phyloP scores from a whole-genome alignment of 2,113 vertebrate species.

The Tichodroma muraria region DNA sequence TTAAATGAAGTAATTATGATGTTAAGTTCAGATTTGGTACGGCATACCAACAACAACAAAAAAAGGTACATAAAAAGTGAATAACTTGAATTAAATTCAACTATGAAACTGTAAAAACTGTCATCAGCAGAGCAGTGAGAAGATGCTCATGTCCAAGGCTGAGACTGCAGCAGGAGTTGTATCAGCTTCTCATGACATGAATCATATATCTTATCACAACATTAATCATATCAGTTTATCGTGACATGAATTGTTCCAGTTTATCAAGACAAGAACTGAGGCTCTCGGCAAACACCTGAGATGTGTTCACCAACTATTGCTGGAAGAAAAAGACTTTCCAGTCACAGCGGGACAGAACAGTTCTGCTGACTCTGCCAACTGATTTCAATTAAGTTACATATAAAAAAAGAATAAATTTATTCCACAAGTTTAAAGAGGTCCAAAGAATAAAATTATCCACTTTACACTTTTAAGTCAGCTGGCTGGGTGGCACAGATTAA shows the following conservation, averaged over 20 bases:
- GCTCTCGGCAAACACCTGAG: rapidly evolving
- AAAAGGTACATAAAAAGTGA: rapidly evolving
- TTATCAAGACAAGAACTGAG: background rate
- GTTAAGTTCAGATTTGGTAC: background rate
- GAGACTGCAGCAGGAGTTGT: background rate
- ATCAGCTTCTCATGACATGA: background rate
- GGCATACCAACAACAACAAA: background rate
- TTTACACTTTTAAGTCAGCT: background rate
- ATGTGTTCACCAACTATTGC: background rate
- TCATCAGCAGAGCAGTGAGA: background rate
- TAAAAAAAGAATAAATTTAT: background rate
- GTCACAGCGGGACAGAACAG: background rate
- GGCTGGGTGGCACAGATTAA: background rate
- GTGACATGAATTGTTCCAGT: background rate
- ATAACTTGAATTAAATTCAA: background rate
- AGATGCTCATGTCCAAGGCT: background rate
- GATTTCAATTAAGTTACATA: background rate
- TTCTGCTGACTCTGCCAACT: background rate
- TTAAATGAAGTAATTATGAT: background rate
- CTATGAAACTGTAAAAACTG: background rate
- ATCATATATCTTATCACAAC: background rate
- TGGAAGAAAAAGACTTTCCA: background rate
- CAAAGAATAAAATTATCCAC: background rate
- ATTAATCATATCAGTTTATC: background rate
- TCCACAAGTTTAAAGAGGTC: background rate